Evolutionary conservation across 2,797 vertebrate genomes (phyloP).

Genomic region (Urophycis tenuis): DNA sequence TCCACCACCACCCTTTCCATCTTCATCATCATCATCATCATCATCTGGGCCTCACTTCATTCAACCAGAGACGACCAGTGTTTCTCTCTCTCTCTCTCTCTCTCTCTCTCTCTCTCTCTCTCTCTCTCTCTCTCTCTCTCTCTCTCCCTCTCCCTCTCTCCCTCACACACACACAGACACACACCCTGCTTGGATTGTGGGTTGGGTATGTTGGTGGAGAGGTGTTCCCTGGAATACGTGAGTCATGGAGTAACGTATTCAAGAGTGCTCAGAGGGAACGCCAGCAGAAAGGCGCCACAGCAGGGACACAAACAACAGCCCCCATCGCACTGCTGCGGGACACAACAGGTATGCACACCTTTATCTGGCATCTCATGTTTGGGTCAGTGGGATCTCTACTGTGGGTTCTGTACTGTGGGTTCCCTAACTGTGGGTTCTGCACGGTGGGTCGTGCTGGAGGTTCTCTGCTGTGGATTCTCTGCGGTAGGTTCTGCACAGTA

Average conservation of each 20-base stretch:
- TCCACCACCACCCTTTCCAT: no score
- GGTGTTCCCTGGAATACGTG: not conserved
- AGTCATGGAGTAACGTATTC: no score
- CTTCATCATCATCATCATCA: not conserved
- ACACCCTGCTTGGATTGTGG: no score
- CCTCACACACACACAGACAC: not conserved
- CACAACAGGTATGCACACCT: not conserved
- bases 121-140: not conserved
- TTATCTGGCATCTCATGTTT: not conserved
- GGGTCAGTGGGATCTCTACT: not conserved
- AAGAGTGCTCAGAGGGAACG: not conserved
- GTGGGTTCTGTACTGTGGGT: no score
- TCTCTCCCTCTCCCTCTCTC: not conserved
- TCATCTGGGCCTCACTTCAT: not conserved
- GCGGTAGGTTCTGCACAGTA: not conserved
- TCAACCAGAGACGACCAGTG: not conserved
- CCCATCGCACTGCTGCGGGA: not conserved
- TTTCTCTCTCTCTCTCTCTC: not conserved
- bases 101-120: not conserved
- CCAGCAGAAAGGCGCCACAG: no score
- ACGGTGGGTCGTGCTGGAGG: not conserved
- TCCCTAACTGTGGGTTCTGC: not conserved
- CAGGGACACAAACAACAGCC: not conserved
- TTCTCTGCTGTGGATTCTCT: not conserved
- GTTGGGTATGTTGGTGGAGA: not conserved